Conservation (phyloP, 1,140 invertebrate genomes). For the Armadillidium nasatum region DNA sequence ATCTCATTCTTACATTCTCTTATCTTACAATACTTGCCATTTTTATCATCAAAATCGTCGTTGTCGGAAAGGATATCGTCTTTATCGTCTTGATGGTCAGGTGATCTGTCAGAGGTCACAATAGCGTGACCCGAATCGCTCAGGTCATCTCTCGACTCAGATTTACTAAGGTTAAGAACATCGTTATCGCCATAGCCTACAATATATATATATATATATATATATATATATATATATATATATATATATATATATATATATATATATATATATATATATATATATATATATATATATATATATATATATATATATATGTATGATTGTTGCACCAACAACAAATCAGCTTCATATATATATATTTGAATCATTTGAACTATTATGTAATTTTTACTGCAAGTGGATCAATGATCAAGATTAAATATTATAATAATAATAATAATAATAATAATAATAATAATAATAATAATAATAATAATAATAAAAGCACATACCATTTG, state of each 20-base stretch:
- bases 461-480: slow-evolving; percentile 15
- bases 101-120: not conserved
- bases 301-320: no score
- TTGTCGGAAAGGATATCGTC: slow-evolving; percentile 26
- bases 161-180: slow-evolving; percentile 41
- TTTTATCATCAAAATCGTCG: slow-evolving; percentile 30
- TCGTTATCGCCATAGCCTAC: slow-evolving; percentile 34
- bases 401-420: no score
- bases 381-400: no score
- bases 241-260: no score
- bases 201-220: not conserved
- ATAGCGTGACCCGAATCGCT: slow-evolving; percentile 21
- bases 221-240: no score
- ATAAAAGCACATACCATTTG: not conserved
- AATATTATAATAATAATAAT: not conserved
- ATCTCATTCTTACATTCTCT: no score
- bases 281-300: no score
- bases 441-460: slow-evolving; percentile 46
- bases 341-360: no score
- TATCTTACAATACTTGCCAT: slow-evolving; percentile 1
- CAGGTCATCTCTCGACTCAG: slow-evolving; percentile 25
- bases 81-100: slow-evolving; percentile 27
- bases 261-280: no score
- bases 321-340: no score
- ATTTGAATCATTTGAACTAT: no score